Percentiles rank a stretch among this genome's conserved stretches.
These are phyloP conservation scores for Linepithema humile DNA, from an alignment of 1,140 invertebrate species.

Conservation along the genomic window DNA sequence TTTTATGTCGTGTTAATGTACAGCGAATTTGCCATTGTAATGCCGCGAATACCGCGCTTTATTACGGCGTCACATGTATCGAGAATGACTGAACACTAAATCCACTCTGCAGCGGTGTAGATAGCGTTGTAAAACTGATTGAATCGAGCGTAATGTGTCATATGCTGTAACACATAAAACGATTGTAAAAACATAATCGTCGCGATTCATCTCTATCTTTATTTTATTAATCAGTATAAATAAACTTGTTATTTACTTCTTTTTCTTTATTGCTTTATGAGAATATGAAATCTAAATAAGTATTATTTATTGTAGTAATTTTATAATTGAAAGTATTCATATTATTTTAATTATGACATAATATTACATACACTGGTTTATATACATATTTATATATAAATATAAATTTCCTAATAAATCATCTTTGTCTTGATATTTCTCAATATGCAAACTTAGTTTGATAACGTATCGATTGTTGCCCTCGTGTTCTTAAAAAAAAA, in stretches of 20 bases:
- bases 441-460: not conserved
- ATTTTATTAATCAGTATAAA: no score
- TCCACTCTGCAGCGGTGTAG: not conserved
- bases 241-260: no score
- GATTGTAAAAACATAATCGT: not conserved
- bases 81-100: constrained; percentile 18
- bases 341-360: no score
- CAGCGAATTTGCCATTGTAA: constrained; percentile 22
- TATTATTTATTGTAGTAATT: no score
- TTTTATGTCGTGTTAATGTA: constrained; percentile 25
- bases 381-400: no score
- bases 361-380: no score
- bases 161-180: not conserved
- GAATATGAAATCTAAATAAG: no score
- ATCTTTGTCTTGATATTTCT: not conserved
- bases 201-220: not conserved
- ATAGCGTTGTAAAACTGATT: not conserved
- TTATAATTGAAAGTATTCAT: no score
- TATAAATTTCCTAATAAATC: no score
- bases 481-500: no score
- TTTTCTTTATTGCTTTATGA: no score
- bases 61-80: not conserved
- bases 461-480: not conserved
- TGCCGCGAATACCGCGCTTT: constrained; percentile 7
- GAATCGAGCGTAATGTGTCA: not conserved